Conservation (phyloP, 2,888 invertebrate genomes). For the Thelaira solivaga region DNA sequence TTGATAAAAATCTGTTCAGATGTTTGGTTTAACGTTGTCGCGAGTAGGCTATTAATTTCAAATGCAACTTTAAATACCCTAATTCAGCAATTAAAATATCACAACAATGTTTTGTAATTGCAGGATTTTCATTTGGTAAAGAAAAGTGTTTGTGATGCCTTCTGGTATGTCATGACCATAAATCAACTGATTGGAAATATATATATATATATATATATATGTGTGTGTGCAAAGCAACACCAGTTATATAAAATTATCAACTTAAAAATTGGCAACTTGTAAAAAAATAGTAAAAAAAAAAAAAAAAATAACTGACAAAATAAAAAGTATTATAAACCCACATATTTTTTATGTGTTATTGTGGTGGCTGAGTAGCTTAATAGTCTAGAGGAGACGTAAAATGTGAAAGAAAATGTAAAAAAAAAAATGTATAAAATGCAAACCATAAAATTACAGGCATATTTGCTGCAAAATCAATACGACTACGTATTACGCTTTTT, state of each 20-base stretch:
- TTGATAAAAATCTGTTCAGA: too few relatives aligned
- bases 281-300: neutral
- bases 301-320: constrained; percentile 5
- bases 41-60: neutral
- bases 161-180: constrained; percentile 20
- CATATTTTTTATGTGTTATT: constrained; percentile 22
- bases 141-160: constrained; percentile 7
- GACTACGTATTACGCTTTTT: too few relatives aligned
- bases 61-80: neutral
- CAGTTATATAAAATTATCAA: constrained; percentile 46
- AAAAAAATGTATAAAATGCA: neutral
- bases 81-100: neutral
- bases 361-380: neutral
- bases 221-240: constrained; percentile 7
- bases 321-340: constrained; percentile 51
- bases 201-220: neutral
- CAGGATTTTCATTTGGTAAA: neutral
- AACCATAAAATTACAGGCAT: neutral
- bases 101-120: constrained; percentile 22
- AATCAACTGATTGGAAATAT: constrained; percentile 19
- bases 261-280: constrained; percentile 20
- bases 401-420: neutral
- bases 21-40: neutral
- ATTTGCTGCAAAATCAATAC: neutral
- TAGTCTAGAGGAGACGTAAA: neutral